These are phyloP conservation scores for Cheilosia vulpina DNA, from an alignment of 2,888 invertebrate genomes.

Conservation along the genomic window DNA sequence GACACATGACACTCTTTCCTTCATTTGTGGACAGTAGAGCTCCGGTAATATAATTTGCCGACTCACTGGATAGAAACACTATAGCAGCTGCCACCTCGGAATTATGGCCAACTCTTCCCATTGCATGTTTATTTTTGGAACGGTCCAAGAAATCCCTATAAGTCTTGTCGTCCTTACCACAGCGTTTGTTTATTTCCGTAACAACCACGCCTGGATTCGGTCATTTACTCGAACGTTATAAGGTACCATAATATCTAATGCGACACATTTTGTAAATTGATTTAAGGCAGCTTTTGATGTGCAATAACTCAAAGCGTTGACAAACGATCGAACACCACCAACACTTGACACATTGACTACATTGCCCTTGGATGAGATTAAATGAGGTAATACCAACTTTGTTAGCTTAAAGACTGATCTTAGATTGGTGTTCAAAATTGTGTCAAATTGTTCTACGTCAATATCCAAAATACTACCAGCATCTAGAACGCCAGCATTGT, in stretches of 20 bases:
- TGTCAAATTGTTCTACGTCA: conserved; percentile 91
- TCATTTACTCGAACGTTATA: conserved; percentile 93
- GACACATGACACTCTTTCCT: conserved; percentile 86
- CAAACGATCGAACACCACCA: no score
- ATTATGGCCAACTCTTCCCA: no score
- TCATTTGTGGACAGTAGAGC: conserved; percentile 89
- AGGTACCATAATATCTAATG: conserved; percentile 91
- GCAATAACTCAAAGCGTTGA: conserved; percentile 92
- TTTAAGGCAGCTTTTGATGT: conserved; percentile 97
- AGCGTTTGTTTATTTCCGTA: conserved; percentile 92
- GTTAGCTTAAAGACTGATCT: no score
- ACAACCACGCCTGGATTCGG: conserved; percentile 96
- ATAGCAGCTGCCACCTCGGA: no score
- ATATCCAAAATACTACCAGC: conserved; percentile 88
- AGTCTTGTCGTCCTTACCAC: conserved; percentile 89
- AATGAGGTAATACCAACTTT: no score
- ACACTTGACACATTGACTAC: no score
- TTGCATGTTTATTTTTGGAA: conserved; percentile 93
- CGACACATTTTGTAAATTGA: conserved; percentile 95
- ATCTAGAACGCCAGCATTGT: no score
- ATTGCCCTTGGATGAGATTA: no score
- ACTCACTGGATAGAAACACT: conserved; percentile 83
- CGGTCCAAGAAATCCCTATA: conserved; percentile 91
- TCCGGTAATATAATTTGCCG: conserved; percentile 89
- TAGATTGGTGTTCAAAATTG: no score